Conservation (phyloP, 2,113 vertebrate genomes). For the Taxidea taxus region DNA sequence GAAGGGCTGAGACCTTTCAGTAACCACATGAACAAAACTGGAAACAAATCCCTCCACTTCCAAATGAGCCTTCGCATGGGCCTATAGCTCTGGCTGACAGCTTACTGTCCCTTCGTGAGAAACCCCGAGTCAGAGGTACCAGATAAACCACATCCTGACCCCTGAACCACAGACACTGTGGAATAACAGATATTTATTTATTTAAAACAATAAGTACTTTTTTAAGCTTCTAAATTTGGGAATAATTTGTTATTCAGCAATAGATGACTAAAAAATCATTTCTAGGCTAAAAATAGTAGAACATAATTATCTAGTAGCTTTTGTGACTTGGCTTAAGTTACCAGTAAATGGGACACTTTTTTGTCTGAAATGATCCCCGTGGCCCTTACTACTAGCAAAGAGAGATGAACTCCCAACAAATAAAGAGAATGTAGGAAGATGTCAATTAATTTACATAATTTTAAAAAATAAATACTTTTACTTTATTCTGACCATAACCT, state of each 20-base stretch:
- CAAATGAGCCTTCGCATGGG: background rate
- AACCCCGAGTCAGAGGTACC: background rate
- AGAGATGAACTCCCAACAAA: background rate
- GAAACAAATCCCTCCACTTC: background rate
- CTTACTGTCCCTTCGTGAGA: background rate
- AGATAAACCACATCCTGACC: background rate
- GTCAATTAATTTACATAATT: background rate
- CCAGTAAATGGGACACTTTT: background rate
- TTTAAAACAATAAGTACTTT: background rate
- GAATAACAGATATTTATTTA: background rate
- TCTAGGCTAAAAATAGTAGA: background rate
- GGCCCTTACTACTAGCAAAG: background rate
- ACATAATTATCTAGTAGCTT: background rate
- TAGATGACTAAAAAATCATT: background rate
- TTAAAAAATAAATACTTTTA: background rate
- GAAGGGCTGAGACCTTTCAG: background rate
- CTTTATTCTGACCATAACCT: background rate
- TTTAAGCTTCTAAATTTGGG: background rate
- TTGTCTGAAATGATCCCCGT: background rate
- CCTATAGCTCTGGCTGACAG: background rate
- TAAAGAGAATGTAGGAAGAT: background rate
- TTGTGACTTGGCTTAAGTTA: background rate
- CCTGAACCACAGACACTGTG: background rate
- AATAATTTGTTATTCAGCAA: background rate
- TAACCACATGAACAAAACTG: background rate